These are phyloP conservation scores for Prionailurus viverrinus DNA, from an alignment of 2,113 vertebrate genomes.

Conservation along the genomic window DNA sequence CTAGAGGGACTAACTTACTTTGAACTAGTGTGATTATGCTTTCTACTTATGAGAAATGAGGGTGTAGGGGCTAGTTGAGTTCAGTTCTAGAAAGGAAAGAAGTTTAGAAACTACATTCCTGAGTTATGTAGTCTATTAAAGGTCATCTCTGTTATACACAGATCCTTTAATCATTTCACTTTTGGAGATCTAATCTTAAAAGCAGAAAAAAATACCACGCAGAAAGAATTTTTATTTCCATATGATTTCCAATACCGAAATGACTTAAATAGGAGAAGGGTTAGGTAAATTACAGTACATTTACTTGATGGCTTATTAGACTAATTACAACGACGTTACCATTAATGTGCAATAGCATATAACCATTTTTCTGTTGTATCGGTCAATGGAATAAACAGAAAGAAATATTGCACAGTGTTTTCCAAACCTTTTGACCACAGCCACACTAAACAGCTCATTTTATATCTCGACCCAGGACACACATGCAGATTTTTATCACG, in stretches of 20 bases:
- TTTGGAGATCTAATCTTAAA: conserved; percentile 20
- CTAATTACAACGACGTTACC: neutral
- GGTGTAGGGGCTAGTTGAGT: neutral
- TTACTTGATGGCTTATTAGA: neutral
- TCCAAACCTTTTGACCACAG: neutral
- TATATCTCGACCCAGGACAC: neutral
- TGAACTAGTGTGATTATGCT: neutral
- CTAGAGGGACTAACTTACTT: neutral
- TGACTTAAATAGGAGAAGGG: neutral
- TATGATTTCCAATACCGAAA: conserved; percentile 1
- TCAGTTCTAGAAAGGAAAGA: conserved; percentile 4
- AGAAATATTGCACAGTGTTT: neutral
- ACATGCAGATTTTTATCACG: neutral
- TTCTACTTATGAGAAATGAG: neutral
- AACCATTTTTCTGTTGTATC: neutral
- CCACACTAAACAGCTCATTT: neutral
- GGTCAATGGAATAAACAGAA: neutral
- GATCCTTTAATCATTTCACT: neutral
- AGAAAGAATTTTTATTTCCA: neutral
- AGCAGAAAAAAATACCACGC: neutral
- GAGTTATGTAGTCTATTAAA: neutral
- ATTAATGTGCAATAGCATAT: neutral
- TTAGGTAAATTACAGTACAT: neutral
- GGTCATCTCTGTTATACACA: neutral
- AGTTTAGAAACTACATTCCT: neutral